These are phyloP conservation scores for Phoebastria nigripes DNA, from an alignment of 2,797 vertebrate species.

Conservation along the genomic window DNA sequence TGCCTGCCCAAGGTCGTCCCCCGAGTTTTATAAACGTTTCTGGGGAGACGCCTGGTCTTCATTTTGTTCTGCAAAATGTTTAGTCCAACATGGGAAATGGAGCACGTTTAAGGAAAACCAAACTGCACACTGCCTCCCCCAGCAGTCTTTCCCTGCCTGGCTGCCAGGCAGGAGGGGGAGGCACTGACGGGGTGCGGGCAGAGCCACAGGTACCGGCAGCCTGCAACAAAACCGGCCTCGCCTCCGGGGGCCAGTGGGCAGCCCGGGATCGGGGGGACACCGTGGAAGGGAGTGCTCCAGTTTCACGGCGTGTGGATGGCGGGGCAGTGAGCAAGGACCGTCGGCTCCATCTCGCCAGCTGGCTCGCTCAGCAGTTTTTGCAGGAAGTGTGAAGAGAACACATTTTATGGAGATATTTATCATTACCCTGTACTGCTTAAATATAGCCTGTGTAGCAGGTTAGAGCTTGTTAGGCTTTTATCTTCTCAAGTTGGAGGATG, in stretches of 20 bases:
- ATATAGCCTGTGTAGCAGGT: conserved; percentile 64
- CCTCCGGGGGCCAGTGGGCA: neutral
- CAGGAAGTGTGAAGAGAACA: conserved; percentile 63
- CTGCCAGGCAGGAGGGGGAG: neutral
- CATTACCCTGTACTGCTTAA: conserved; percentile 61
- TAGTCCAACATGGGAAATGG: rapidly evolving
- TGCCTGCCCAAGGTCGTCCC: rapidly evolving
- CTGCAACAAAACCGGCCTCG: rapidly evolving
- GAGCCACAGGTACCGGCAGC: rapidly evolving
- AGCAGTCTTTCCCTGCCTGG: neutral
- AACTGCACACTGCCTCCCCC: too few relatives aligned
- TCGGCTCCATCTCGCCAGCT: conserved; percentile 37
- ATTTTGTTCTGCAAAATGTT: neutral
- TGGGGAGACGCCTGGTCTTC: neutral
- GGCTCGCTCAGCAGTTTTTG: conserved; percentile 53
- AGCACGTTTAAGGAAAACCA: neutral
- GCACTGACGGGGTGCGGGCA: neutral
- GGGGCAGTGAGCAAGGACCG: neutral
- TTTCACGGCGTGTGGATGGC: neutral
- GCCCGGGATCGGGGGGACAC: rapidly evolving
- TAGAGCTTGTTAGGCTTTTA: conserved; percentile 70
- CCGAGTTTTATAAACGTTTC: neutral
- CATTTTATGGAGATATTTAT: conserved; percentile 63
- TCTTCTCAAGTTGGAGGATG: conserved; percentile 59
- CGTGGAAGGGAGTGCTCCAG: neutral